Base-by-base conservation (phyloP, 2,888 invertebrate species). In the Sinentomon sp. region DNA sequence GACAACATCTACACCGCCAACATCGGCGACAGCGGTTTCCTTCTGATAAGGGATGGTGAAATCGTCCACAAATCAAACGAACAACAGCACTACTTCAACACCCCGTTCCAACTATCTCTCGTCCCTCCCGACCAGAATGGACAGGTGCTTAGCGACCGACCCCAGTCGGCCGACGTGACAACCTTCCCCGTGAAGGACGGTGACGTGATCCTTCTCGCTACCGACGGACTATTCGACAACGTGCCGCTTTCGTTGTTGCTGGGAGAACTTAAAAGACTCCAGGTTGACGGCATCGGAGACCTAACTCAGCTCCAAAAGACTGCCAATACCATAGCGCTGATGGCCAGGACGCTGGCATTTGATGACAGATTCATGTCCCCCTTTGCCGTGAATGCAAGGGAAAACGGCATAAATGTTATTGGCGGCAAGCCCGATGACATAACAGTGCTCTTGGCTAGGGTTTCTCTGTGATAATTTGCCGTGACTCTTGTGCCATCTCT, bases 151-250 rank as follows among this genome's bases (percentile, higher is more conserved):
- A 78, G 78, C 53, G 89, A 89, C 54, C 77, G 73, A 53, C 87
- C 87, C 6, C 82, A 85, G 48, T 73, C 82, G 30, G 87, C 89
- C 14, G 76, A 78, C 41, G 77, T 75, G 24, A 68, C 76, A 16
- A 73, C 77, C 51, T 82, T 87, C 53, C 66, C 68, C 3, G 82
- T 78, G 5, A 72, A 78, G 54, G 76, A 83, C 49, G 87, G 89
- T 31, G 92, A 92, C 56, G 78, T 82, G 32, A 80, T 92, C 48
- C 63, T 92, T 23, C 67, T 92, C 33, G 94, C 89, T 17, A 94
- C 94, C 2, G 94, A 97, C 57, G 94, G 94, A 33, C 78, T 97
- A 34, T 97, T 94, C 59, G 94, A 97, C 59, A 94, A 94, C 59
- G 72, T 94, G 46, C 85, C 87, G n/a, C 83, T 83, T 48, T 70